Evolutionary conservation across 2,797 vertebrate genomes (phyloP), one percentile per base, ranked within the genome.

Genomic region (Gadopsis marmoratus): DNA sequence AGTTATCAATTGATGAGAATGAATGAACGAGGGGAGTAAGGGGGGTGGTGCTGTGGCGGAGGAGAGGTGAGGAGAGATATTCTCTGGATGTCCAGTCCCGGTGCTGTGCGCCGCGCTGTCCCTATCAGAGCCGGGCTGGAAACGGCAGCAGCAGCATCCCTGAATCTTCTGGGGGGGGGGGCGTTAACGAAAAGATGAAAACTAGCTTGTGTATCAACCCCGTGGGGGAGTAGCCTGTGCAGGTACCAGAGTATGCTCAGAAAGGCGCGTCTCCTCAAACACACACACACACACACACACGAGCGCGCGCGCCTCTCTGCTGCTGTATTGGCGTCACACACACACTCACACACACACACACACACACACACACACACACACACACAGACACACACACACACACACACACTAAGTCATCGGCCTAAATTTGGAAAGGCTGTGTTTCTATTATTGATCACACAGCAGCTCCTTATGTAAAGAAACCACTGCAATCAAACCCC

Each of bases 251-350:
- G 87, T 88, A n/a, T 88, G 91, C 87, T 88, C 87, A 91, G 83
- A 88, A 89, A 91, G 87, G 83, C 89, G 85, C 89, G 86, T 85
- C 88, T 89, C 82, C 82, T 73, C 71, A 74, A 87, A 78, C 84
- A 69, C 88, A 83, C 67, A 54, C 76, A 68, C 73, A 69, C 77
- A 54, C 90, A 82, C 78, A 83, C 75, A 68, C 91, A 84, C 82
- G 72, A 77, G 53, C 86, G 76, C 79, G 71, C 84, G 77, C 77
- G 70, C 82, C 82, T 85, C 89, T 91, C 77, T 88, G 84, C 86
- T 39, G 90, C 90, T 91, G 87, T 93, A 81, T 78, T 93, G 91
- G 93, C 94, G 95, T 95, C 93, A 94, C n/a, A n/a, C n/a, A n/a
- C n/a, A n/a, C n/a, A n/a, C n/a, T n/a, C n/a, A n/a, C n/a, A n/a